Percentiles rank a stretch among this genome's conserved stretches.
Conservation (phyloP, 2,888 invertebrate genomes). For the Lacanobia oleracea region DNA sequence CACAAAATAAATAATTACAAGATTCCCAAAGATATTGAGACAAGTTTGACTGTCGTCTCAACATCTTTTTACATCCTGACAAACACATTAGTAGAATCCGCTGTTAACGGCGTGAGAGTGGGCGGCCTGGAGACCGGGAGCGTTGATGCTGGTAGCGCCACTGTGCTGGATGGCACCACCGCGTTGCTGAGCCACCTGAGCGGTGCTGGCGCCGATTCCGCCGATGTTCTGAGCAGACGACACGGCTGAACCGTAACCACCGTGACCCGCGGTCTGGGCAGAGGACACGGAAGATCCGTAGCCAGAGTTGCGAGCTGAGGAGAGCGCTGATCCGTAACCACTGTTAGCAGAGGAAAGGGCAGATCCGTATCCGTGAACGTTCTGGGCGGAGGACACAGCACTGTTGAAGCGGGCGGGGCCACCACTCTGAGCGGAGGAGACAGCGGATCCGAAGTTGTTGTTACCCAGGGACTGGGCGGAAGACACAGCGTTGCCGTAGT, state of each 20-base stretch:
- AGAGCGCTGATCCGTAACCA: constrained; percentile 60
- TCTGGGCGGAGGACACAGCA: constrained; percentile 67
- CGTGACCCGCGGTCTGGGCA: constrained; percentile 72
- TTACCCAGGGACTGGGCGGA: constrained; percentile 74
- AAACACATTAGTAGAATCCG: constrained; percentile 75
- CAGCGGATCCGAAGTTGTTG: constrained; percentile 73
- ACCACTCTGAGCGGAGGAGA: constrained; percentile 73
- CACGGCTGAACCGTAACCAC: constrained; percentile 72
- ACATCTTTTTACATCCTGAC: constrained; percentile 69
- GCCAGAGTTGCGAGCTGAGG: constrained; percentile 70
- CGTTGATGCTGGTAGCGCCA: constrained; percentile 80
- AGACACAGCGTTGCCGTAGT: constrained; percentile 73
- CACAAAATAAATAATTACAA: constrained; percentile 34
- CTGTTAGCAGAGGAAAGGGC: constrained; percentile 70
- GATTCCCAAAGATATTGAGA: constrained; percentile 76
- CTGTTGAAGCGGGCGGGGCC: constrained; percentile 56
- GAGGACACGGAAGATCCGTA: constrained; percentile 72
- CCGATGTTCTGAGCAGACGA: constrained; percentile 78
- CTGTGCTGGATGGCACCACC: constrained; percentile 74
- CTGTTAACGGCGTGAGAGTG: constrained; percentile 81
- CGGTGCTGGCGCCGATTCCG: constrained; percentile 76
- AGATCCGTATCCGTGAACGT: constrained; percentile 67
- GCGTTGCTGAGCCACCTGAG: constrained; percentile 78
- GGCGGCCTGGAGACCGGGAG: constrained; percentile 79
- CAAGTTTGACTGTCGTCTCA: constrained; percentile 83